Evolutionary conservation across 1,140 invertebrate genomes (phyloP), one percentile per base, ranked within the genome.

Genomic region (Heliothis subflexa): DNA sequence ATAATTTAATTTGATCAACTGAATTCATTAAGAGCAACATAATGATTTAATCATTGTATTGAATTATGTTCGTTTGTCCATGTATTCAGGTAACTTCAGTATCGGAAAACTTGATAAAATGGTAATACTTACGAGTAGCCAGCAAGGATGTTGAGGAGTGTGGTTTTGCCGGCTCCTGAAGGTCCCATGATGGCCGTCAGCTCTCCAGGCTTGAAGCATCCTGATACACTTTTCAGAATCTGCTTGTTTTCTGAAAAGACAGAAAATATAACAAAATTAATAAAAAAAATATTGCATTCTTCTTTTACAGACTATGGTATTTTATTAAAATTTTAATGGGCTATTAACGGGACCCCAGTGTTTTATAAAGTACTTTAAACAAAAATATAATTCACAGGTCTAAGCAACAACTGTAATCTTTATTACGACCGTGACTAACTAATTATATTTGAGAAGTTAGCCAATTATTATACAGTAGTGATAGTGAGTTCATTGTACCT

Each of bases 131-230:
- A 97, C 97, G 95, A 96, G 85, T 97, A 97, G 77, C 97, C 97
- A 7, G 97, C 96, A 49, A 97, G 91, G 79, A 97, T 96, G 84
- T 98, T 97, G 79, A 98, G 95, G 18, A 97, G 93, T 0, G 97
- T 97, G 14, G 97, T 97, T 92, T 98, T 98, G 14, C 98, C 98
- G 21, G 98, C 97, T 12, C 98, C 98, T 0, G 97, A 98, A 0
- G 98, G 98, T 9, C 98, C 97, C 97, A 98, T 97, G 71, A 97
- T 97, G 40, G 97, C 97, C 0, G 97, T 97, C 68, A 97, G 87
- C 81, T 97, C 95, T 14, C 97, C 97, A 4, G 96, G 96, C 79
- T 95, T 96, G 87, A 97, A 96, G 70, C 90, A 91, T 25, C 96
- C 96, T 57, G 95, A 95, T 2, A 97, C 95, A 25, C 95, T 95